Evolutionary conservation across 1,140 invertebrate species (phyloP), one percentile per base, ranked within the genome.

Genomic region (Hycleus phaleratus): DNA sequence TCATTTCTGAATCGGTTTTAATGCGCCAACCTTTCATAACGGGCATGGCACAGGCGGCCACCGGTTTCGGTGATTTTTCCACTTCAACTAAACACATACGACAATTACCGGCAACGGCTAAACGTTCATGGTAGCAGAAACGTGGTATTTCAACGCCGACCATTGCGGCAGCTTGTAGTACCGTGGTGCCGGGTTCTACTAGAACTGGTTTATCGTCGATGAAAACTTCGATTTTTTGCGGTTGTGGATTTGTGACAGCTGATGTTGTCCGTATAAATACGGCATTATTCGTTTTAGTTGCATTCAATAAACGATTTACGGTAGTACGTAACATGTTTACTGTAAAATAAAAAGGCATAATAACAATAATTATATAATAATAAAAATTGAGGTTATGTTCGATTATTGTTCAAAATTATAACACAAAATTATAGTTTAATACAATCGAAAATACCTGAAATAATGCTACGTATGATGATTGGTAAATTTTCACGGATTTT

Each of bases 61-160:
- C 91, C 4, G 97, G 97, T 82, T 97, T 82, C 7, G 85, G 82
- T 43, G 79, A 83, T 73, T 97, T 98, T 78, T 99, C 97, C 39
- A 99, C 95, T 81, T 99, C 97, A 1, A 99, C 97, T 4, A 99
- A 78, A 81, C 97, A 99, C 97, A 99, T 99, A 61, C 97, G 83
- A 71, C 93, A 96, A 75, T 99, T 99, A 18, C 97, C 97, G 67
- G 97, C 97, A 51, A 99, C 89, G 40, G 95, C 94, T 38, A 99
- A 81, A 49, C 97, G 81, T 74, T 99, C 97, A 81, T 99, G 97
- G 74, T 99, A 99, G 76, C 97, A 99, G 76, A 99, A 99, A 60
- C 97, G 78, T 8, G 97, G 97, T 68, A 99, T 99, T 79, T 99
- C 96, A 10, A 99, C 87, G 38, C 97, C 97, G 63, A 90, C 85